phyloP scores from a whole-genome alignment of 2,888 invertebrate genomes.

The Drosophila mayaguana region DNA sequence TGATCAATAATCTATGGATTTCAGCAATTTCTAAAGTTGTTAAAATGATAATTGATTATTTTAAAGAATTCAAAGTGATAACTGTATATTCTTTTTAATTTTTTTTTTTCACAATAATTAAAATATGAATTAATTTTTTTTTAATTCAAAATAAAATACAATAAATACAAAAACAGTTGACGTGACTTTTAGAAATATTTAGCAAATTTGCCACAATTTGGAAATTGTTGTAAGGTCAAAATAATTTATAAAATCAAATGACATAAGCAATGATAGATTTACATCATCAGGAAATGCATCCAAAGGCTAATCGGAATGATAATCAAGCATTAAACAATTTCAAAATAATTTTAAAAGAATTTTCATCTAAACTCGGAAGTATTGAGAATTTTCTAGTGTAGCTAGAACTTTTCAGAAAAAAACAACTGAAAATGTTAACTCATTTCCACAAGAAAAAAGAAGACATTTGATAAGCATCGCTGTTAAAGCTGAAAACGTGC shows the following conservation, averaged over 20 bases:
- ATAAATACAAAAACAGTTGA: not conserved
- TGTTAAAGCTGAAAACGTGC: constrained; percentile 69
- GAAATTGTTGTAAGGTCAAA: not conserved
- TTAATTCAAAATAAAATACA: not conserved
- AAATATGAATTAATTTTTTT: too few species aligned
- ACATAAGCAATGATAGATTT: not conserved
- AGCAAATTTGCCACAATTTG: not conserved
- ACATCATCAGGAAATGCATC: constrained; percentile 32
- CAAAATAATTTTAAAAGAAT: constrained; percentile 4
- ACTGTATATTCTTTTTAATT: too few species aligned
- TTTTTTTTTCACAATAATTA: too few species aligned
- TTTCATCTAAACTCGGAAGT: constrained; percentile 11
- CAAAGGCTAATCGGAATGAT: constrained; percentile 49
- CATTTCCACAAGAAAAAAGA: constrained; percentile 1
- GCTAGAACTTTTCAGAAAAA: not conserved
- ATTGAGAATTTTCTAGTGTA: not conserved
- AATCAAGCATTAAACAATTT: constrained; percentile 28
- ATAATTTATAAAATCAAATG: not conserved
- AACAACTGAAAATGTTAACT: not conserved
- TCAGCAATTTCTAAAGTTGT: not conserved
- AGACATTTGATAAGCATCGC: constrained; percentile 59
- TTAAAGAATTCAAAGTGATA: too few species aligned
- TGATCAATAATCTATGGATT: not conserved
- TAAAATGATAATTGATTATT: not conserved
- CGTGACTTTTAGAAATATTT: not conserved